phyloP scores from a whole-genome alignment of 2,113 vertebrate species.

The Phaethon lepturus region DNA sequence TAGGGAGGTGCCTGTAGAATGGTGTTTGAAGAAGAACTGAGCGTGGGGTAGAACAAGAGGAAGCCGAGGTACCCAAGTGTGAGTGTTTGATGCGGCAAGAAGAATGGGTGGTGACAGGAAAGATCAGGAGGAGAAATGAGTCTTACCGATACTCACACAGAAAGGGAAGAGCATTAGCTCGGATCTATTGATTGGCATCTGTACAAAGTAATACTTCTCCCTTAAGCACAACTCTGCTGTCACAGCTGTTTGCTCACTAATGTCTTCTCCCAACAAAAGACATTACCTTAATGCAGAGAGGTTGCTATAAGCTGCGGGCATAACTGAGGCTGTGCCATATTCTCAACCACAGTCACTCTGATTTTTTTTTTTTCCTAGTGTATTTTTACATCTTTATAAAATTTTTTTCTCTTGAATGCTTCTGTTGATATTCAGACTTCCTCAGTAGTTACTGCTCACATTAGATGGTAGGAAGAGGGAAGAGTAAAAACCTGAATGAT shows the following conservation, averaged over 20 bases:
- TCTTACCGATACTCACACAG: background rate
- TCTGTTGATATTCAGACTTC: background rate
- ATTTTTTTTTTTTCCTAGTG: background rate
- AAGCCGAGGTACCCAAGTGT: rapidly evolving
- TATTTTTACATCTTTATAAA: background rate
- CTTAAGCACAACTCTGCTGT: background rate
- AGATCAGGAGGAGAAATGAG: background rate
- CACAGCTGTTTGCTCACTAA: background rate
- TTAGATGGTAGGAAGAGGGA: background rate
- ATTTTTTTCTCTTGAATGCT: background rate
- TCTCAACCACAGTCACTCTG: rapidly evolving
- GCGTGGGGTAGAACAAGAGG: background rate
- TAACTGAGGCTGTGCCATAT: background rate
- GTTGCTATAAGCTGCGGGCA: background rate
- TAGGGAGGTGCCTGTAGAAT: background rate
- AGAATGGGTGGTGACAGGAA: background rate
- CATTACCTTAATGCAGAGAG: background rate
- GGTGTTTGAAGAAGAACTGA: background rate
- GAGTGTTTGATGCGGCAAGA: background rate
- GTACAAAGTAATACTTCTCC: background rate
- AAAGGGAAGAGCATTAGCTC: background rate
- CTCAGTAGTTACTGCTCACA: background rate
- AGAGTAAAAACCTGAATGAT: background rate
- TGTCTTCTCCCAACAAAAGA: background rate
- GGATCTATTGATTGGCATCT: background rate